These are phyloP conservation scores for Pterocles gutturalis DNA, from an alignment of 2,113 vertebrate species.

Conservation along the genomic window DNA sequence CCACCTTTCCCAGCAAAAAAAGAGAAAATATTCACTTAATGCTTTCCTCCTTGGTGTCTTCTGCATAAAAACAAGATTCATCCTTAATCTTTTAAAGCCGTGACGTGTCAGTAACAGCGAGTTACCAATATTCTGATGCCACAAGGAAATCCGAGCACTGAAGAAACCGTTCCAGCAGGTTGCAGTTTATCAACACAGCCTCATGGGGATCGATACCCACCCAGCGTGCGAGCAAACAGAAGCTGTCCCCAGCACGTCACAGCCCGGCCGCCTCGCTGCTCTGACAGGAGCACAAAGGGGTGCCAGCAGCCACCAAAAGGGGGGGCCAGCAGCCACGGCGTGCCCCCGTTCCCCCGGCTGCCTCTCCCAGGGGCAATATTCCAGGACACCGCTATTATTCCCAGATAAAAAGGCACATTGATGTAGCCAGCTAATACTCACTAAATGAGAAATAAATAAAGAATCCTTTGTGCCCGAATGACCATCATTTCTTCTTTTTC, in stretches of 20 bases:
- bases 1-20: not conserved
- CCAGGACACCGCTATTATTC: not conserved
- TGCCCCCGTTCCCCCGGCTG: rapidly evolving
- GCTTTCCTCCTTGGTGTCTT: not conserved
- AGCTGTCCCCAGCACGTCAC: not conserved
- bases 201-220: rapidly evolving
- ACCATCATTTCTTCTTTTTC: rapidly evolving
- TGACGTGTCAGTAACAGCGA: no score
- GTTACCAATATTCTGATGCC: not conserved
- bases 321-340: not conserved
- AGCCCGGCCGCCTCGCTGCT: no score
- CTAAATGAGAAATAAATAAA: not conserved
- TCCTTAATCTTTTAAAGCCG: not conserved
- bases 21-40: not conserved
- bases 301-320: not conserved
- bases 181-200: rapidly evolving
- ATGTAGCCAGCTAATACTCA: not conserved
- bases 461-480: not conserved
- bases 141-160: not conserved
- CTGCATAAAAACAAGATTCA: not conserved
- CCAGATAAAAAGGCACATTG: not conserved
- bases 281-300: not conserved
- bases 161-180: rapidly evolving
- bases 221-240: not conserved
- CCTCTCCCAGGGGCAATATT: not conserved